These are phyloP conservation scores for Cremastinae sp. DNA, from an alignment of 2,888 invertebrate genomes.

Conservation along the genomic window DNA sequence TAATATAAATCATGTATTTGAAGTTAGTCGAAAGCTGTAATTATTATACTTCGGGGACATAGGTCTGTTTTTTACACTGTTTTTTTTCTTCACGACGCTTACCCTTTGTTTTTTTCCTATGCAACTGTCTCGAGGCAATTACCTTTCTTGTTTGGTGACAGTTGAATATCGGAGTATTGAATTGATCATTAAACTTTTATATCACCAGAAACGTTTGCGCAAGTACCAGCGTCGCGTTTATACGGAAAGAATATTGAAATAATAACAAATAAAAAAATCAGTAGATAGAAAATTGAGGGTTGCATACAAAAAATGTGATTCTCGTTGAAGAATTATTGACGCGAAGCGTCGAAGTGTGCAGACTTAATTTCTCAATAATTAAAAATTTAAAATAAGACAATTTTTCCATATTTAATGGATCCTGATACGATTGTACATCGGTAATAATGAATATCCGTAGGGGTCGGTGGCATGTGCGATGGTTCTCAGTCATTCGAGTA, in stretches of 20 bases:
- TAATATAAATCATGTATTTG: no score
- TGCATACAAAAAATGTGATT: background rate
- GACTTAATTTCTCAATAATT: slow-evolving; percentile 24
- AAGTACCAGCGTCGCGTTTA: background rate
- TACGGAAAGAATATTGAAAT: background rate
- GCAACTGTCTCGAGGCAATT: background rate
- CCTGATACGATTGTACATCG: slow-evolving; percentile 17
- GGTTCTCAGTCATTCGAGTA: slow-evolving; percentile 42
- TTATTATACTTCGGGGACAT: slow-evolving; percentile 14
- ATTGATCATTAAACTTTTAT: background rate
- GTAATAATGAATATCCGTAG: slow-evolving; percentile 44
- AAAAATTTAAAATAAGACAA: slow-evolving; percentile 33
- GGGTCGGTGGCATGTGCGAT: slow-evolving; percentile 23
- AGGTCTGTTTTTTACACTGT: background rate
- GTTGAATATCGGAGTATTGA: background rate
- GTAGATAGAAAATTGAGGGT: background rate
- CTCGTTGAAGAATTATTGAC: background rate
- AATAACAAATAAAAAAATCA: slow-evolving; percentile 5
- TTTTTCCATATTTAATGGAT: slow-evolving; percentile 15
- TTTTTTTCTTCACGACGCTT: background rate
- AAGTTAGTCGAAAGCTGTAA: background rate
- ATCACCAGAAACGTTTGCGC: background rate
- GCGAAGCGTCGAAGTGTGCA: slow-evolving; percentile 1
- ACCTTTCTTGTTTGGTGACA: background rate
- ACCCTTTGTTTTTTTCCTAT: slow-evolving; percentile 14